Conservation (phyloP, 2,797 vertebrate genomes). For the Periparus ater region DNA sequence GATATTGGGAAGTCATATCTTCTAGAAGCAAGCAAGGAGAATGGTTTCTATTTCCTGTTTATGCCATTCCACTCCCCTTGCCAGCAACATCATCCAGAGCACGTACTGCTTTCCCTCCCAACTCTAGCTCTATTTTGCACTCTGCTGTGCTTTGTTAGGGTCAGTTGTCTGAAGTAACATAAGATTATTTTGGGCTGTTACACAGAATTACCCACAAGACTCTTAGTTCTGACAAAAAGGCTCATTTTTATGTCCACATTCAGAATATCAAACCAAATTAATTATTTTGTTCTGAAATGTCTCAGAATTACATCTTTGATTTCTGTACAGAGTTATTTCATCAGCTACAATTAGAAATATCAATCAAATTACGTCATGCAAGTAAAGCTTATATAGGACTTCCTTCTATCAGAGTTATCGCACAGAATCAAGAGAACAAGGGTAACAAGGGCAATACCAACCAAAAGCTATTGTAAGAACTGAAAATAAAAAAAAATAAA, state of each 20-base stretch:
- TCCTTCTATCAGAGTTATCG: not conserved
- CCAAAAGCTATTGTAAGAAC: not conserved
- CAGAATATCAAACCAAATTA: not conserved
- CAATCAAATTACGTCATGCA: not conserved
- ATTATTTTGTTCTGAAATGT: not conserved
- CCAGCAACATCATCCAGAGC: not conserved
- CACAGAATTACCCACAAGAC: not conserved
- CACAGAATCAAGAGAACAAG: not conserved
- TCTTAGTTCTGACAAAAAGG: not conserved
- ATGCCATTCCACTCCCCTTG: not conserved
- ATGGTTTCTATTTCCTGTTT: not conserved
- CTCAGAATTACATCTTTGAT: not conserved
- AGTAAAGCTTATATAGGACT: not conserved
- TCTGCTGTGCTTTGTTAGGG: not conserved
- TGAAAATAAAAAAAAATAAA: not conserved
- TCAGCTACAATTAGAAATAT: not conserved
- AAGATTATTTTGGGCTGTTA: not conserved
- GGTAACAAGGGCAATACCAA: not conserved
- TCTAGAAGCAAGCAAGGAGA: not conserved
- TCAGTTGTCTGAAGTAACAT: not conserved
- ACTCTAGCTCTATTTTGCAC: not conserved
- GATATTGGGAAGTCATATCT: accelerated
- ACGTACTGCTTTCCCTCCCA: not conserved
- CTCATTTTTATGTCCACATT: not conserved
- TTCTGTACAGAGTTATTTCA: not conserved